Conservation (phyloP, 2,888 invertebrate species). For the Apamea monoglypha region DNA sequence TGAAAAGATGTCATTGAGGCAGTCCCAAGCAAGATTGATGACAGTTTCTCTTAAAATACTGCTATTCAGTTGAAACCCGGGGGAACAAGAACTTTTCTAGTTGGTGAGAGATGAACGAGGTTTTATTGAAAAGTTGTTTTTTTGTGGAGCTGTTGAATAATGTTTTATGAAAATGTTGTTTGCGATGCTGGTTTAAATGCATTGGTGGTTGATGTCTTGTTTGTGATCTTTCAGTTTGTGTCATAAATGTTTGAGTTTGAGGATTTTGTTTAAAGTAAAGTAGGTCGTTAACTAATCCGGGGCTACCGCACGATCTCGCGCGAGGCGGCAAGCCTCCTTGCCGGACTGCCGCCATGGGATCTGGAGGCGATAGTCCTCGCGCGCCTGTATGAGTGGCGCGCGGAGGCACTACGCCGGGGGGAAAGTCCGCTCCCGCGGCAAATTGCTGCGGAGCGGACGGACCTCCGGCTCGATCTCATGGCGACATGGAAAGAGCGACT, state of each 20-base stretch:
- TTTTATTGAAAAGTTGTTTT: slow-evolving; percentile 54
- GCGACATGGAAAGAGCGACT: too few relatives aligned
- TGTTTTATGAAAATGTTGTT: slow-evolving; percentile 27
- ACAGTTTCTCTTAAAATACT: slow-evolving; percentile 74
- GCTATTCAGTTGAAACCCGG: slow-evolving; percentile 76
- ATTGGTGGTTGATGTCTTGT: slow-evolving; percentile 1
- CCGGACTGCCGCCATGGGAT: too few relatives aligned
- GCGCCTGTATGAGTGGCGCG: too few relatives aligned
- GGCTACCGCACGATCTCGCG: too few relatives aligned
- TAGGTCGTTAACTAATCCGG: neutral
- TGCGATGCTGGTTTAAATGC: slow-evolving; percentile 11
- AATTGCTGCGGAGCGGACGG: too few relatives aligned
- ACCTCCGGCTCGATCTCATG: too few relatives aligned
- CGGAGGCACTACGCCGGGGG: too few relatives aligned
- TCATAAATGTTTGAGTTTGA: neutral
- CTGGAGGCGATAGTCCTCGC: too few relatives aligned
- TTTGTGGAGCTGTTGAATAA: slow-evolving; percentile 33
- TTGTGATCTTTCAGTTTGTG: neutral
- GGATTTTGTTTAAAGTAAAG: neutral
- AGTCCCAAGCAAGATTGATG: slow-evolving; percentile 83
- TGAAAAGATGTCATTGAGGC: slow-evolving; percentile 80
- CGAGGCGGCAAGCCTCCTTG: too few relatives aligned
- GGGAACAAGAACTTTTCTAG: slow-evolving; percentile 76
- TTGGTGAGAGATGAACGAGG: slow-evolving; percentile 60
- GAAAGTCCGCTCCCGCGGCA: too few relatives aligned